Percentiles rank a stretch among this genome's conserved stretches.
Evolutionary conservation across 2,113 vertebrate species (phyloP).

Genomic region (Sporophila hypoxantha): DNA sequence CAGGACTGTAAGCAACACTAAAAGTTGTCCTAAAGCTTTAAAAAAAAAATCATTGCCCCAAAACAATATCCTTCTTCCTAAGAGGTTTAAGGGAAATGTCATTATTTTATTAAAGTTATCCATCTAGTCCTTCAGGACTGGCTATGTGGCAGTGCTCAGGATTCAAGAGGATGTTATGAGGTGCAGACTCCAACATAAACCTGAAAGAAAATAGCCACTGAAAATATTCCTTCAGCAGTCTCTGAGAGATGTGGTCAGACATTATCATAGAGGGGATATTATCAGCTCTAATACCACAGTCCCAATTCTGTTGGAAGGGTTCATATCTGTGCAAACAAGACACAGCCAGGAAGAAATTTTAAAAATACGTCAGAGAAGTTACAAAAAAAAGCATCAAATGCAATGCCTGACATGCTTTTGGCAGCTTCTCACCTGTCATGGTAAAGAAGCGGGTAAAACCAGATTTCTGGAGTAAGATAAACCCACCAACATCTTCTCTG

Average conservation of each 20-base stretch:
- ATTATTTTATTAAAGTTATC: slow-evolving; percentile 45
- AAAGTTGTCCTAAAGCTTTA: background rate
- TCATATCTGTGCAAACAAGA: background rate
- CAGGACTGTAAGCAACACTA: background rate
- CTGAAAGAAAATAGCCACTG: background rate
- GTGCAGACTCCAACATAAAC: background rate
- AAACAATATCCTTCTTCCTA: slow-evolving; percentile 27
- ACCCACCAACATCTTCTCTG: background rate
- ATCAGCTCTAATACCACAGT: background rate
- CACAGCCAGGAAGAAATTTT: background rate
- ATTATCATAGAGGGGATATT: background rate
- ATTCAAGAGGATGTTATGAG: background rate
- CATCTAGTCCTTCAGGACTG: background rate
- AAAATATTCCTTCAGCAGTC: background rate
- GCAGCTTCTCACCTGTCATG: background rate
- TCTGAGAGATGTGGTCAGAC: background rate
- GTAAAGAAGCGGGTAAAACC: background rate
- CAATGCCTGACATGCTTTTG: background rate
- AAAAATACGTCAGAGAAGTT: background rate
- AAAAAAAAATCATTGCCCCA: background rate
- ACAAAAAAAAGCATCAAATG: background rate
- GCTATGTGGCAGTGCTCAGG: background rate
- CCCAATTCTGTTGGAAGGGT: background rate
- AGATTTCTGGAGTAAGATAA: background rate
- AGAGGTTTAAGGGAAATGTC: slow-evolving; percentile 27